Conservation (phyloP, 2,888 invertebrate species). For the Archips xylosteana region DNA sequence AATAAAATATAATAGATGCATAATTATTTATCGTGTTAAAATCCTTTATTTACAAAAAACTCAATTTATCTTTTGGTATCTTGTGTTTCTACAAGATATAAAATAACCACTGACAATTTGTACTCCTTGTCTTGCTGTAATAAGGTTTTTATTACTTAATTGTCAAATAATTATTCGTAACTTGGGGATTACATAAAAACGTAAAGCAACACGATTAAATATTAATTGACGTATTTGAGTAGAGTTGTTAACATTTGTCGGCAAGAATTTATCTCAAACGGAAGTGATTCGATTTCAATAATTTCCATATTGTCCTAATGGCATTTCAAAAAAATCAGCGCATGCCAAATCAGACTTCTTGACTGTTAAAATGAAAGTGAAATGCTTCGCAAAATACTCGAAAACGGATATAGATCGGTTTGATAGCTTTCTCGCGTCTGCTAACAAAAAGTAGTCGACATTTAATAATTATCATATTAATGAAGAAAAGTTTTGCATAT, state of each 20-base stretch:
- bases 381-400: constrained; percentile 15
- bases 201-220: neutral
- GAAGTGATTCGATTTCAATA: neutral
- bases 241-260: neutral
- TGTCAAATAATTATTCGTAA: too few relatives aligned
- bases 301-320: constrained; percentile 4
- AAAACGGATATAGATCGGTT: constrained; percentile 18
- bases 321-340: neutral
- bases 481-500: constrained; percentile 9
- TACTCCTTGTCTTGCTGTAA: too few relatives aligned
- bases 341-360: neutral
- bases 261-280: neutral
- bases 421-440: constrained; percentile 27
- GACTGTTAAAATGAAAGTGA: constrained; percentile 25
- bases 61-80: too few relatives aligned
- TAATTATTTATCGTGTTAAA: too few relatives aligned
- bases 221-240: neutral
- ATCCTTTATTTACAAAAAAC: too few relatives aligned
- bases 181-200: too few relatives aligned
- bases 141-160: too few relatives aligned
- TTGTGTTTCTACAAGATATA: too few relatives aligned
- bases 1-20: too few relatives aligned
- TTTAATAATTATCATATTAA: constrained; percentile 29
- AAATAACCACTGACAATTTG: too few relatives aligned
- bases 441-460: constrained; percentile 16